Conservation (phyloP, 2,113 vertebrate genomes). For the Sturnira hondurensis region DNA sequence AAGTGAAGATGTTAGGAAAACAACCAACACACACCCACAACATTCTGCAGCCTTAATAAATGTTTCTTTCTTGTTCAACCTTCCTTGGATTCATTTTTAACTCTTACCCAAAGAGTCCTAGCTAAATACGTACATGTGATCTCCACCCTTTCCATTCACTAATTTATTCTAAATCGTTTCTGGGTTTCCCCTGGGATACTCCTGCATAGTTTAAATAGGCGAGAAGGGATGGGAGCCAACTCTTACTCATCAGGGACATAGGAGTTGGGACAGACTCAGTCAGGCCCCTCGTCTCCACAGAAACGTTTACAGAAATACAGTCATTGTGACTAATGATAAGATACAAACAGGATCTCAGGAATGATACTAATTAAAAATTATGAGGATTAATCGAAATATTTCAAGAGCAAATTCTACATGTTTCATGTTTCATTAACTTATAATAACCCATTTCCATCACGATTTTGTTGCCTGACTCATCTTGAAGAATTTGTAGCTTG, state of each 20-base stretch:
- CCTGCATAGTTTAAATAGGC: neutral
- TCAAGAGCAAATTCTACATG: neutral
- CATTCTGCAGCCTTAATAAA: neutral
- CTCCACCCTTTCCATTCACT: neutral
- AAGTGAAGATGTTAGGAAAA: neutral
- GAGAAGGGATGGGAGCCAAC: neutral
- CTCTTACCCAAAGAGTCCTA: neutral
- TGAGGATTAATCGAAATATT: neutral
- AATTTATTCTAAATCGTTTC: neutral
- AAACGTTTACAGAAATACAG: neutral
- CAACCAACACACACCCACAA: neutral
- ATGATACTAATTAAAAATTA: neutral
- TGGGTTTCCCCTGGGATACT: neutral
- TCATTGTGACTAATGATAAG: neutral
- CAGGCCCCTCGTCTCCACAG: neutral
- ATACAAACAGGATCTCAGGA: neutral
- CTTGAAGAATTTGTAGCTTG: constrained; percentile 4
- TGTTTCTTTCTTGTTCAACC: neutral
- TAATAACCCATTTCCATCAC: neutral
- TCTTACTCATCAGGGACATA: neutral
- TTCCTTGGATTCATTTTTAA: constrained; percentile 34
- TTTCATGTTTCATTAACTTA: neutral
- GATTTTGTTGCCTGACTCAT: neutral
- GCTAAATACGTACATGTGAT: neutral
- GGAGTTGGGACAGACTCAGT: neutral